Evolutionary conservation across 1,140 invertebrate genomes (phyloP), one percentile per base, ranked within the genome.

Genomic region (Muscidifurax raptorellus): DNA sequence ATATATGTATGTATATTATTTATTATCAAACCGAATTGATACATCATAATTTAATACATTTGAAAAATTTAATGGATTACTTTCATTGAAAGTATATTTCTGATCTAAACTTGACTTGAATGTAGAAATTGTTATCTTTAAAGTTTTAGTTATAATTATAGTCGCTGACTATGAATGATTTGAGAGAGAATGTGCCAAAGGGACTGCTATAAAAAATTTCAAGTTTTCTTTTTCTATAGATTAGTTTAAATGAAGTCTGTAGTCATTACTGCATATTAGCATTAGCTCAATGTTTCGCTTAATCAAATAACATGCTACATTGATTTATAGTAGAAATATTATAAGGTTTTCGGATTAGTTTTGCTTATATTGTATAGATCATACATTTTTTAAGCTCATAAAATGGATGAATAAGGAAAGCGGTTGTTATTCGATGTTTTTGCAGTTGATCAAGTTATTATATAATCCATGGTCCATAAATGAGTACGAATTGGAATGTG

Each of bases 121-220:
- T 84, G 44, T 80, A 32, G 28, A 74, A 78, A 80, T 74, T 77
- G 36, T 83, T 69, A 83, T 78, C 80, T 79, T 74, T 64, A 66
- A 74, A 74, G 18, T 80, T 80, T 74, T 74, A 80, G 64, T 77
- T 84, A 25, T 66, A 27, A 66, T 76, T 84, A 25, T 66, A 27
- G 59, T 76, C 15, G 18, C 52, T 22, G 67, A 83, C 32, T 76
- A 76, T 75, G 13, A 30, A 47, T 83, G 10, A 83, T 76, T 74
- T 78, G 18, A 75, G 77, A 69, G 71, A 78, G 83, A 78, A 36
- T 84, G 83, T 84, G 83, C 83, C 83, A 84, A 84, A 84, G 83
- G 40, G 77, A 84, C 69, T 84, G 77, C 52, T 59, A 3, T 59
- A 59, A 59, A 36, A 64, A 25, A 84, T 84, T 59, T 74, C 66